Percentiles rank a stretch among this genome's conserved stretches.
These are phyloP conservation scores for Dicranocentrus wangi DNA, from an alignment of 2,888 invertebrate species.

Conservation along the genomic window DNA sequence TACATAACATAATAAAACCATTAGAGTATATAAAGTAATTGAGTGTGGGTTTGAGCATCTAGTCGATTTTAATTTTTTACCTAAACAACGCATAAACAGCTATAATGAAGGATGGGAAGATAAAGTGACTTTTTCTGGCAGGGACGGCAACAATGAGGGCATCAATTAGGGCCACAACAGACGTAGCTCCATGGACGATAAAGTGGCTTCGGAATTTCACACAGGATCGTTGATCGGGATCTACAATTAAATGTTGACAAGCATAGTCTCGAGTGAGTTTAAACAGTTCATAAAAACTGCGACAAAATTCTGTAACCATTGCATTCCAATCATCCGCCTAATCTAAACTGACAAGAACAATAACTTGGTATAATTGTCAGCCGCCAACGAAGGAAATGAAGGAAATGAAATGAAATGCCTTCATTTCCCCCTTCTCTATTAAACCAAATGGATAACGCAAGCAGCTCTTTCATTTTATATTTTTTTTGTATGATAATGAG, in stretches of 20 bases:
- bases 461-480: too few relatives aligned
- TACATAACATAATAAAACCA: conserved; percentile 12
- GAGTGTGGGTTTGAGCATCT: neutral
- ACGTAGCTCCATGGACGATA: conserved; percentile 58
- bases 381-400: too few relatives aligned
- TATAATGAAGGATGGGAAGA: conserved; percentile 45
- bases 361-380: too few relatives aligned
- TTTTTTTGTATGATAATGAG: too few relatives aligned
- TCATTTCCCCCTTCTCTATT: too few relatives aligned
- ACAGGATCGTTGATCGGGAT: conserved; percentile 48
- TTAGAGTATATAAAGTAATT: neutral
- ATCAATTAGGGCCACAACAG: conserved; percentile 58
- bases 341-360: too few relatives aligned
- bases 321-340: too few relatives aligned
- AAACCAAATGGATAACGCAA: too few relatives aligned
- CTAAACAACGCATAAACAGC: conserved; percentile 48
- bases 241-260: conserved; percentile 46
- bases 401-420: too few relatives aligned
- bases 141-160: conserved; percentile 54
- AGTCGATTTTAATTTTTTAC: conserved; percentile 23
- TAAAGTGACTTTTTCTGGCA: conserved; percentile 43
- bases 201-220: conserved; percentile 57
- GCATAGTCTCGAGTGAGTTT: too few relatives aligned
- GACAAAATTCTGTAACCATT: too few relatives aligned
- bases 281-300: too few relatives aligned